phyloP scores from a whole-genome alignment of 2,797 vertebrate species.

The Eidolon dupreanum region DNA sequence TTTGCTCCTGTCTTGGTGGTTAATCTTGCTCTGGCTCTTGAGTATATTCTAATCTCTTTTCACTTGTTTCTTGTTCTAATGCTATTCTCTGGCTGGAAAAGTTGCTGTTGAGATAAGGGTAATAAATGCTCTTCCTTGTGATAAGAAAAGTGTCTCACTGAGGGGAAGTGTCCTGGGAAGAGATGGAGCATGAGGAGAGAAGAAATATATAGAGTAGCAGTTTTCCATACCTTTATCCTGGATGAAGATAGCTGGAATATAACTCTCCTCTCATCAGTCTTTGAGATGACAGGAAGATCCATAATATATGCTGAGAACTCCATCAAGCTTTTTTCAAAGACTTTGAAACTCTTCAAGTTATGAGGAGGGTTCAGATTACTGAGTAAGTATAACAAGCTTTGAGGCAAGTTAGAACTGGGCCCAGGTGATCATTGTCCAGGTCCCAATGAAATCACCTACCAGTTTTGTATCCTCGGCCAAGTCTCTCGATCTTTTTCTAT shows the following conservation, averaged over 20 bases:
- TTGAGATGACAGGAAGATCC: not conserved
- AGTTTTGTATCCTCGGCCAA: not conserved
- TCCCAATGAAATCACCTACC: not conserved
- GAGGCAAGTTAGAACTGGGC: too few species aligned
- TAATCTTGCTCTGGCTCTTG: not conserved
- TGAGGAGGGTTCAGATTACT: not conserved
- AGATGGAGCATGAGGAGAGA: not conserved
- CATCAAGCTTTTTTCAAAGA: not conserved
- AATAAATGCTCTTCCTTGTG: not conserved
- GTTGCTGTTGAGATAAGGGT: not conserved
- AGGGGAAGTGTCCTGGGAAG: not conserved
- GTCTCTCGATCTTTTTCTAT: not conserved
- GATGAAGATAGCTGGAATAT: not conserved
- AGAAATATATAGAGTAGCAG: not conserved
- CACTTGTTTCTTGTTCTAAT: not conserved
- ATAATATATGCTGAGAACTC: not conserved
- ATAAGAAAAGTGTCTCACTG: not conserved
- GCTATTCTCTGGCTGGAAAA: not conserved
- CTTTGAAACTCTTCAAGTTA: not conserved
- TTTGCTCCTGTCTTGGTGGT: not conserved
- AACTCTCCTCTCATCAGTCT: not conserved
- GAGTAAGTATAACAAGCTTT: not conserved
- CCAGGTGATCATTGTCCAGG: not conserved
- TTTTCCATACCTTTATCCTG: not conserved
- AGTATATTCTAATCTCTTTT: not conserved